Conservation (phyloP, 1,140 invertebrate species). For the Drosophila albomicans region DNA sequence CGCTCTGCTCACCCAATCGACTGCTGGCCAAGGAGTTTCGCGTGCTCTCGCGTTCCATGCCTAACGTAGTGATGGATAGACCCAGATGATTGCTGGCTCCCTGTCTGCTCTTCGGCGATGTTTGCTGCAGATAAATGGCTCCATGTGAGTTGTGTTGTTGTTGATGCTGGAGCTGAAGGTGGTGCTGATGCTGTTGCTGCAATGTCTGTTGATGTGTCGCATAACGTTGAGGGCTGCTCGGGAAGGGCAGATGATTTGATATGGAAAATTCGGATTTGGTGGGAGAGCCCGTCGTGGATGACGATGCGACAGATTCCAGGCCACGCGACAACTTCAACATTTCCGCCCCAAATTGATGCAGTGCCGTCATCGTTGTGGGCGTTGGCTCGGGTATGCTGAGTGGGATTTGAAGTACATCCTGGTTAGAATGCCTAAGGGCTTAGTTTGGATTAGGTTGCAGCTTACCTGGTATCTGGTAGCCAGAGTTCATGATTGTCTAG, state of each 20-base stretch:
- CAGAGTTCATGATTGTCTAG: slow-evolving; percentile 92
- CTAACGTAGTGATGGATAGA: slow-evolving; percentile 54
- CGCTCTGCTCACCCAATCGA: slow-evolving; percentile 66
- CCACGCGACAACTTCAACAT: slow-evolving; percentile 92
- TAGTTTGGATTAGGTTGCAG: neutral
- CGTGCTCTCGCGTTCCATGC: slow-evolving; percentile 68
- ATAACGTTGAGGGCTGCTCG: slow-evolving; percentile 71
- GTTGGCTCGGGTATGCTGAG: slow-evolving; percentile 87
- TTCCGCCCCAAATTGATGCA: slow-evolving; percentile 93
- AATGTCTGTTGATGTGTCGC: slow-evolving; percentile 47
- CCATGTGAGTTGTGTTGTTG: slow-evolving; percentile 45
- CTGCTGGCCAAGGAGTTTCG: slow-evolving; percentile 72
- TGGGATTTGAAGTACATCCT: slow-evolving; percentile 11
- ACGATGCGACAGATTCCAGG: slow-evolving; percentile 87
- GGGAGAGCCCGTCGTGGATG: slow-evolving; percentile 84
- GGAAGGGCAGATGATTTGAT: slow-evolving; percentile 71
- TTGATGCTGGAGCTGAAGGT: slow-evolving; percentile 8
- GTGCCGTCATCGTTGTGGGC: slow-evolving; percentile 91
- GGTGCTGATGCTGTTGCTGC: slow-evolving; percentile 32
- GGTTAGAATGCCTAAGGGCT: slow-evolving; percentile 2
- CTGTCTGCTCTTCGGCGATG: slow-evolving; percentile 59
- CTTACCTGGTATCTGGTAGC: slow-evolving; percentile 90
- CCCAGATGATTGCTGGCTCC: slow-evolving; percentile 43
- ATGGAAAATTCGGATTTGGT: slow-evolving; percentile 83
- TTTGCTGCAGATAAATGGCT: slow-evolving; percentile 52